A percentile compares a stretch with the other conserved stretches of the same genome.
Evolutionary conservation across 2,113 vertebrate species (phyloP).

Genomic region (Carettochelys insculpta): DNA sequence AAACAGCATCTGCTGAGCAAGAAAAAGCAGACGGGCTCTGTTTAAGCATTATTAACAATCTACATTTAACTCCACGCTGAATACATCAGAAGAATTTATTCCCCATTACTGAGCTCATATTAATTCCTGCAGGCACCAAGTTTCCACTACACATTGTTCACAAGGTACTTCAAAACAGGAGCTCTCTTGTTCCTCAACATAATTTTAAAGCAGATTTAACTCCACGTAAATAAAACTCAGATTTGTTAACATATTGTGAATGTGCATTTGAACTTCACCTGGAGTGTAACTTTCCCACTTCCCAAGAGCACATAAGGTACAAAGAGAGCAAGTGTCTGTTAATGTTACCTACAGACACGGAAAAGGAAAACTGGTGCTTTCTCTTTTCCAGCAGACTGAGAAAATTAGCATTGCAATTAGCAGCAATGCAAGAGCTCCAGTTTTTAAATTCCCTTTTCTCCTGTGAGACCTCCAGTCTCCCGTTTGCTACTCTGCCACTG

Average conservation of each 20-base stretch:
- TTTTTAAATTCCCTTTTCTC: background rate
- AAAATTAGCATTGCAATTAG: background rate
- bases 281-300: background rate
- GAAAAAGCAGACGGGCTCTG: background rate
- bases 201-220: background rate
- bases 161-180: background rate
- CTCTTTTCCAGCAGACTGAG: background rate
- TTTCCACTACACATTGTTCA: background rate
- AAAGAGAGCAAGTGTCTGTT: background rate
- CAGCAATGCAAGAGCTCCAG: background rate
- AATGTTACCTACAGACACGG: background rate
- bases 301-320: background rate
- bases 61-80: background rate
- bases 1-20: conserved; percentile 1
- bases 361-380: background rate
- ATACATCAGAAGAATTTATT: background rate
- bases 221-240: background rate
- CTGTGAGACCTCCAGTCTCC: background rate
- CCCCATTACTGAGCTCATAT: background rate
- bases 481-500: background rate
- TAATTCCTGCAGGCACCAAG: background rate
- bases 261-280: background rate
- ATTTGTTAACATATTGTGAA: background rate
- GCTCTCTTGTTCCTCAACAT: background rate
- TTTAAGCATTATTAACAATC: background rate